Percentiles rank a stretch among this genome's conserved stretches.
These are phyloP conservation scores for Patella pellucida DNA, from an alignment of 2,888 invertebrate genomes.

Conservation along the genomic window DNA sequence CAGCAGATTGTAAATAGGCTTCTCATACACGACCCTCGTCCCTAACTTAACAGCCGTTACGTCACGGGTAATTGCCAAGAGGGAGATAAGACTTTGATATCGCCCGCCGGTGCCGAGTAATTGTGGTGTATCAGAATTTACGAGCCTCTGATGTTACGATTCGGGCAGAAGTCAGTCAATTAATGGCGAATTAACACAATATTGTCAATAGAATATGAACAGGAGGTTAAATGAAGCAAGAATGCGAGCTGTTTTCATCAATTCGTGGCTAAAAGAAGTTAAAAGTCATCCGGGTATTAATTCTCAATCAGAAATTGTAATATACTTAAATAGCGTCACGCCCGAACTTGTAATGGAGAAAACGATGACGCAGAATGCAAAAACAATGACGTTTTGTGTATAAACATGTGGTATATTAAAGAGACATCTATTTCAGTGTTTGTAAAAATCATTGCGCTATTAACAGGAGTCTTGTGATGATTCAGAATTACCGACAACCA, in stretches of 20 bases:
- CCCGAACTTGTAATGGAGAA: no score
- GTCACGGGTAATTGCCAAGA: neutral
- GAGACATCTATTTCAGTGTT: no score
- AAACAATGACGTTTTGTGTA: no score
- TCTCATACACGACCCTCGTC: slow-evolving; percentile 1
- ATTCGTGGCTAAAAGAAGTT: no score
- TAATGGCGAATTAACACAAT: neutral
- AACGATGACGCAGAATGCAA: no score
- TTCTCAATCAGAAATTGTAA: no score
- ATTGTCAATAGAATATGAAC: neutral
- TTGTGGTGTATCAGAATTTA: neutral
- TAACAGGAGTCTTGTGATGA: no score
- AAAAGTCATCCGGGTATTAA: no score
- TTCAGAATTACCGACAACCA: no score
- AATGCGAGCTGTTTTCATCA: neutral
- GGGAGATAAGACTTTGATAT: slow-evolving; percentile 4
- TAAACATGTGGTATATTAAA: no score
- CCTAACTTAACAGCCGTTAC: neutral
- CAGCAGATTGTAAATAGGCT: slow-evolving; percentile 9
- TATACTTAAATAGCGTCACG: no score
- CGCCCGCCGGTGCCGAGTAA: neutral
- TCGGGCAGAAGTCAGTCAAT: neutral
- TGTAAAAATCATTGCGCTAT: no score
- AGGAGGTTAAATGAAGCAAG: neutral
- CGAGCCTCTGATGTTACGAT: neutral